Evolutionary conservation across 2,113 vertebrate species (phyloP), one percentile per base, ranked within the genome.

Genomic region (Halcyon senegalensis): DNA sequence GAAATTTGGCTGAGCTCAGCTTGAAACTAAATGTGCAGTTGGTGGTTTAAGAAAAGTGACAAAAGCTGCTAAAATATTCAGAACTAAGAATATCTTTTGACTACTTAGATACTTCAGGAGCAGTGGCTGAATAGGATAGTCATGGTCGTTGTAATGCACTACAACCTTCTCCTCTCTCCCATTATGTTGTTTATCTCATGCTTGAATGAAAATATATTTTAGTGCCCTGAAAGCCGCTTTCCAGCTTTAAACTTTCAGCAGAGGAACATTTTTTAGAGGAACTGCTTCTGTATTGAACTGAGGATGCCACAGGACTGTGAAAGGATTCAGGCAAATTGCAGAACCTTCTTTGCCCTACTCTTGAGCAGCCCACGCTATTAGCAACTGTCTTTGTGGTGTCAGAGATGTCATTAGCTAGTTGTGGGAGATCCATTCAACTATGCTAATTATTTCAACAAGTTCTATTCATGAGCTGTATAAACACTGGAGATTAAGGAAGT

Each of bases 51-150:
- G 94, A 95, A 93, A 97, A 96, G 91, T 94, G 92, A 89, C 94
- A 95, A 96, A 96, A 93, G 41, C 95, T 94, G 96, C 91, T 95
- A 96, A 97, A 95, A 96, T 95, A 91, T 95, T 92, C 92, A 95
- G 23, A 31, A 92, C 94, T 92, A 94, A 96, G 93, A 96, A 89
- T 97, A 96, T 96, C 89, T 91, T 51, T 62, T 90, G 72, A 90
- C 74, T 96, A 82, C 87, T 95, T 92, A 73, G 53, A 90, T 87
- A 46, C 87, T 83, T 94, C 84, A 79, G 81, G 84, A 96, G 55
- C 94, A 80, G 70, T 73, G 93, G 74, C 89, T 97, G 92, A 94
- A 92, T 84, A 92, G 84, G 35, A 56, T 87, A 89, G 83, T 93
- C 74, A 53, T 44, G 84, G 84, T 90, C 17, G 1, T 62, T 6